Conservation (phyloP, 2,888 invertebrate species). For the Acanthococcus lagerstroemiae region DNA sequence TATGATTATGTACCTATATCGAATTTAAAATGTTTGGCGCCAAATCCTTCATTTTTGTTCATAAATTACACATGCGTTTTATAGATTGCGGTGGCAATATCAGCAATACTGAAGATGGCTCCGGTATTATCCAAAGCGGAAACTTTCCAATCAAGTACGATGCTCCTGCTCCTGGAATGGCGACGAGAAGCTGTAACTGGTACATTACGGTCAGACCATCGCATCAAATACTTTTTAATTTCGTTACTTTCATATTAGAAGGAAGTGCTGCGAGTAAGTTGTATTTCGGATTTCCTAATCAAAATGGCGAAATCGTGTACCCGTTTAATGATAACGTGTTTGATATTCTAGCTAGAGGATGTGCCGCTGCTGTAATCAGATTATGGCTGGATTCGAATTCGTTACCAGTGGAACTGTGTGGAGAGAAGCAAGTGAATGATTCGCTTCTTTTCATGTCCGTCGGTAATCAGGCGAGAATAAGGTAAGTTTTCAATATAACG, state of each 20-base stretch:
- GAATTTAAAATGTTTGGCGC: background rate
- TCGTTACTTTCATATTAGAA: constrained; percentile 86
- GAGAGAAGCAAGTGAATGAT: constrained; percentile 63
- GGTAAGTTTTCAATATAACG: constrained; percentile 56
- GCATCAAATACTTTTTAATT: constrained; percentile 80
- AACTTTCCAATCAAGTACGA: constrained; percentile 85
- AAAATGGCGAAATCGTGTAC: background rate
- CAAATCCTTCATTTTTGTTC: background rate
- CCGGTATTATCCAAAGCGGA: constrained; percentile 76
- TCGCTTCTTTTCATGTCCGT: constrained; percentile 79
- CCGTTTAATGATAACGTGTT: background rate
- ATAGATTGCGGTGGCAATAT: constrained; percentile 85
- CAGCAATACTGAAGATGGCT: constrained; percentile 63
- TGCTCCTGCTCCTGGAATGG: constrained; percentile 63
- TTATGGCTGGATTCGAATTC: constrained; percentile 75
- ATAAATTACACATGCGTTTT: constrained; percentile 34
- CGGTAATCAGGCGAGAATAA: constrained; percentile 74
- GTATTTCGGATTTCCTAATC: background rate
- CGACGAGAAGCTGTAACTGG: constrained; percentile 93
- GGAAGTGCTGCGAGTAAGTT: constrained; percentile 73
- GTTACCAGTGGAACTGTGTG: constrained; percentile 79
- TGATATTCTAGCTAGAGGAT: constrained; percentile 60
- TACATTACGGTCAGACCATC: constrained; percentile 77
- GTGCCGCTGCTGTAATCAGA: constrained; percentile 81
- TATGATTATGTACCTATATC: background rate